Percentiles rank a stretch among this genome's conserved stretches.
phyloP scores from a whole-genome alignment of 2,888 invertebrate species.

The Alloscopus bannaensis region DNA sequence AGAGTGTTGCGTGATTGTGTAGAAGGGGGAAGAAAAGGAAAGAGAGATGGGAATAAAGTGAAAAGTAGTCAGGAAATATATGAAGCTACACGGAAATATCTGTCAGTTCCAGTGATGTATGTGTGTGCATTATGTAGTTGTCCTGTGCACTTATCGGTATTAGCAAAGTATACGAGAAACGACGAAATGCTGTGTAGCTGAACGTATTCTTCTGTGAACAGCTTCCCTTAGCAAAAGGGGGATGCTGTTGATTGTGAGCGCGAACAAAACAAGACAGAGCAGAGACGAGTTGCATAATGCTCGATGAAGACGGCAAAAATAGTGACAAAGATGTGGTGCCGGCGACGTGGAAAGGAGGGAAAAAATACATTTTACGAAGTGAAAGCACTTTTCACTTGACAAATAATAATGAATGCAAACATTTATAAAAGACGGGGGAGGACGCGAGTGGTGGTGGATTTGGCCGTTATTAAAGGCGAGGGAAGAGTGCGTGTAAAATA shows the following conservation, averaged over 20 bases:
- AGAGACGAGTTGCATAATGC: no score
- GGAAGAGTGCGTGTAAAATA: no score
- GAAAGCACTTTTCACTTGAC: slow-evolving; percentile 30
- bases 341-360: background rate
- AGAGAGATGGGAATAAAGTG: slow-evolving; percentile 11
- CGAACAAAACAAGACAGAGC: no score
- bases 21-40: no score
- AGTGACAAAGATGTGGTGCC: background rate
- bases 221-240: no score
- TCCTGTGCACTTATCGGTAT: slow-evolving; percentile 40
- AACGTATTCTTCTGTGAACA: background rate
- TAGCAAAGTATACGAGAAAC: slow-evolving; percentile 7
- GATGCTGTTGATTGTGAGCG: slow-evolving; percentile 13
- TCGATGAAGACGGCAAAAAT: slow-evolving; percentile 7
- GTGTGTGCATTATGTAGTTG: slow-evolving; percentile 59
- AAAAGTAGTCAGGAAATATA: slow-evolving; percentile 23
- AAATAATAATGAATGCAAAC: slow-evolving; percentile 43
- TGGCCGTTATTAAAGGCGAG: no score
- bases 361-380: slow-evolving; percentile 8
- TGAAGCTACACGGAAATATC: slow-evolving; percentile 53
- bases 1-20: no score
- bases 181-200: no score
- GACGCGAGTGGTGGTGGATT: background rate
- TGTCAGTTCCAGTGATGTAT: slow-evolving; percentile 57
- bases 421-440: no score